Percentiles rank a stretch among this genome's conserved stretches.
phyloP scores from a whole-genome alignment of 2,797 vertebrate genomes.

The Denticeps clupeoides region DNA sequence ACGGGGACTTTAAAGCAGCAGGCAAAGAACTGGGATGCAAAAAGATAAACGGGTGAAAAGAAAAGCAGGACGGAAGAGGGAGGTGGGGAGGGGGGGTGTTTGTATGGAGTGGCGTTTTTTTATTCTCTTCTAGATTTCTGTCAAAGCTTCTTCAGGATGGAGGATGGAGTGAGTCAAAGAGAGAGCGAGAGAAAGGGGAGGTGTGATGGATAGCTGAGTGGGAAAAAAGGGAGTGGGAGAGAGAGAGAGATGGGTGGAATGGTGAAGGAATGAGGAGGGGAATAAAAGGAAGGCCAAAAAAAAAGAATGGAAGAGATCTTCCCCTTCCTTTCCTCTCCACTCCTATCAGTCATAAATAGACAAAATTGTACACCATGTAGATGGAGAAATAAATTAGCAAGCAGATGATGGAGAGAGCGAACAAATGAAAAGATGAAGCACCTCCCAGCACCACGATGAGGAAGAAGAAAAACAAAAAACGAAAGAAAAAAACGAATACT shows the following conservation, averaged over 20 bases:
- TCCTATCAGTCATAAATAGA: constrained; percentile 57
- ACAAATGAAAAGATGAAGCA: constrained; percentile 67
- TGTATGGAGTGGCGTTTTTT: constrained; percentile 8
- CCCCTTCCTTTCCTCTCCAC: constrained; percentile 38
- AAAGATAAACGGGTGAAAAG: constrained; percentile 45
- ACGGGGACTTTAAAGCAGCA: constrained; percentile 69
- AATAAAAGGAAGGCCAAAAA: constrained; percentile 23
- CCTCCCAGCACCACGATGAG: constrained; percentile 72
- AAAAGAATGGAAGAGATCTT: constrained; percentile 34
- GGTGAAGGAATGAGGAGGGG: constrained; percentile 12
- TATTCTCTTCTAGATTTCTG: constrained; percentile 50
- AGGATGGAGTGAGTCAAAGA: constrained; percentile 36
- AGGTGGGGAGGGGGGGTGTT: constrained; percentile 19
- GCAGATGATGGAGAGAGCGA: constrained; percentile 65
- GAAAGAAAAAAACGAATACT: constrained; percentile 77
- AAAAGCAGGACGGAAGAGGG: constrained; percentile 22
- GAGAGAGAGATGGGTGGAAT: constrained; percentile 17
- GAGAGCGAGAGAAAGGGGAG: constrained; percentile 8
- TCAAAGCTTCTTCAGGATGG: constrained; percentile 55
- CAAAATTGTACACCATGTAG: constrained; percentile 66
- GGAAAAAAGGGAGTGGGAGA: constrained; percentile 19
- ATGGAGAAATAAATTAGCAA: constrained; percentile 71
- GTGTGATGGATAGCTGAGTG: constrained; percentile 18
- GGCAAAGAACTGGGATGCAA: constrained; percentile 60
- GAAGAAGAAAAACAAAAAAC: constrained; percentile 72